Conservation (phyloP, 2,888 invertebrate genomes). For the Platypus cylindrus region DNA sequence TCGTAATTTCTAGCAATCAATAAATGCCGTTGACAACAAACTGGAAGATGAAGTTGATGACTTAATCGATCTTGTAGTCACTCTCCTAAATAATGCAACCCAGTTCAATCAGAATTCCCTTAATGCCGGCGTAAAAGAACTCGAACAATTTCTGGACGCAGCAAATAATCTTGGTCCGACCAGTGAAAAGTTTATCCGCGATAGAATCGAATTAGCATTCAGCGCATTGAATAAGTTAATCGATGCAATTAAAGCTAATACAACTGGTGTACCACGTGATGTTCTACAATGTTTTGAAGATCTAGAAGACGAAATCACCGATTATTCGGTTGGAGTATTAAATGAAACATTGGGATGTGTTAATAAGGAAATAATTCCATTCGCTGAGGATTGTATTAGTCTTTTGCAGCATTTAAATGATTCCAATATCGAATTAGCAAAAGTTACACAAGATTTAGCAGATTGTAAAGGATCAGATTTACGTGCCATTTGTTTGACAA, state of each 20-base stretch:
- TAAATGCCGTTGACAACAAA: background rate
- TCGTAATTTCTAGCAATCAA: background rate
- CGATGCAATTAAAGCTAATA: conserved; percentile 1
- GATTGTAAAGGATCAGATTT: conserved; percentile 4
- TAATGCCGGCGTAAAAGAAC: background rate
- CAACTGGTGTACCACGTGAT: background rate
- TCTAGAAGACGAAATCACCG: conserved; percentile 1
- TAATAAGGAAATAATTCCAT: background rate
- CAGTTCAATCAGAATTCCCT: background rate
- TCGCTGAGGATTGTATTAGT: background rate
- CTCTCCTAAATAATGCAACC: background rate
- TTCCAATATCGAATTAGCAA: background rate
- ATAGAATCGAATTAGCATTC: background rate
- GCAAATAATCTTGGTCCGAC: background rate
- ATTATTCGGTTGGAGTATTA: background rate
- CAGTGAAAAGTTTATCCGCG: background rate
- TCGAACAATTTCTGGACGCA: background rate
- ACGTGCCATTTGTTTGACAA: background rate
- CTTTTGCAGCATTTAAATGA: background rate
- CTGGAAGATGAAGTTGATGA: background rate
- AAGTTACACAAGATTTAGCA: conserved; percentile 1
- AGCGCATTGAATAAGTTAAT: conserved; percentile 2
- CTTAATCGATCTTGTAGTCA: conserved; percentile 1
- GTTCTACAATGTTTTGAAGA: conserved; percentile 4
- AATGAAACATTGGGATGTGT: background rate